phyloP scores from a whole-genome alignment of 2,888 invertebrate species.

The Hartigia nigra region DNA sequence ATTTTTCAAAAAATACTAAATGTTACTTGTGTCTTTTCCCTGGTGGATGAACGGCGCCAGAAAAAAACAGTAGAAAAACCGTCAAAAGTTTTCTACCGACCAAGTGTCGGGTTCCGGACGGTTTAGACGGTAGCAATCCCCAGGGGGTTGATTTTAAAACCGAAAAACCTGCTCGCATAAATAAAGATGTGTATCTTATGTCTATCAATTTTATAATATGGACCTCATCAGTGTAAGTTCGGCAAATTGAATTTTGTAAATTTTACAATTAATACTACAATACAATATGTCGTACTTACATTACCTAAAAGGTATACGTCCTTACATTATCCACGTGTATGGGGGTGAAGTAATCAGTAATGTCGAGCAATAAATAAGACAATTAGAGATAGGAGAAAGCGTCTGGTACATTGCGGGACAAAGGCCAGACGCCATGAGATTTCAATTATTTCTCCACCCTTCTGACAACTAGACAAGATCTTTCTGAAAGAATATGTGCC shows the following conservation, averaged over 20 bases:
- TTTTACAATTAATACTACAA: neutral
- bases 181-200: neutral
- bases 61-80: neutral
- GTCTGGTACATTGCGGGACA: constrained; percentile 17
- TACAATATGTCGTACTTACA: neutral
- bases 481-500: neutral
- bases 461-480: neutral
- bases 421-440: constrained; percentile 13
- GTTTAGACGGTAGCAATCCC: constrained; percentile 11
- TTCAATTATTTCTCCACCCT: neutral
- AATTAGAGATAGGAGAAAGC: constrained; percentile 20
- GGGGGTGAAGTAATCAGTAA: neutral
- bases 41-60: constrained; percentile 5
- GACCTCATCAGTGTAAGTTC: neutral
- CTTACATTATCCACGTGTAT: neutral
- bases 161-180: constrained; percentile 21
- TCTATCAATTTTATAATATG: neutral
- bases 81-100: neutral
- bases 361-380: constrained; percentile 16
- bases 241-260: neutral
- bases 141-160: constrained; percentile 9
- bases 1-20: constrained; percentile 13
- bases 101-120: neutral
- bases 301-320: neutral
- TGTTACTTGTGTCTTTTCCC: constrained; percentile 17